Percentiles rank a stretch among this genome's conserved stretches.
Conservation (phyloP, 2,113 vertebrate genomes). For the Monarcha castaneiventris region DNA sequence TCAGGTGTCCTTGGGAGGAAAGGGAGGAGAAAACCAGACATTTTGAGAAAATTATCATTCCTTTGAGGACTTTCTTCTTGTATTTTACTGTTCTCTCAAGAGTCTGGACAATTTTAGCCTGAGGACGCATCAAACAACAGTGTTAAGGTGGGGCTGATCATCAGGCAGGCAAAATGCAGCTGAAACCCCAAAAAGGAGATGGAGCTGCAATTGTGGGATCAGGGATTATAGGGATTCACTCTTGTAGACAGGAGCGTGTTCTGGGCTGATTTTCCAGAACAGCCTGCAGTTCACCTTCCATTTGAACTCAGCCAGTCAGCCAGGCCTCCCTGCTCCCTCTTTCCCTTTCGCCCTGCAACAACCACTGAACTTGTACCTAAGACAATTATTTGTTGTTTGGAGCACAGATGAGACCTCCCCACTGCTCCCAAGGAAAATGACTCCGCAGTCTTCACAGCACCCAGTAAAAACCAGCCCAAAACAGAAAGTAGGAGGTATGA, state of each 20-base stretch:
- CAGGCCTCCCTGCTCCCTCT: background rate
- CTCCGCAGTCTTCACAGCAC: background rate
- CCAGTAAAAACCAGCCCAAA: background rate
- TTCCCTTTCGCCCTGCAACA: fast-evolving
- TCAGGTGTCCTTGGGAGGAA: constrained; percentile 68
- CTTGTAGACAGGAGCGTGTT: background rate
- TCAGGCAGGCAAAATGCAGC: background rate
- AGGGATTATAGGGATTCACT: background rate
- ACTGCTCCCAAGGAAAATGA: background rate
- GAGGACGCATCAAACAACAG: background rate
- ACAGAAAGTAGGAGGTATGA: background rate
- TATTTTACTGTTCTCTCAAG: background rate
- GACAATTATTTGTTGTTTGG: background rate
- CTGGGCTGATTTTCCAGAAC: background rate
- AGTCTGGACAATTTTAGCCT: background rate
- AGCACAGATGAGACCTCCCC: background rate
- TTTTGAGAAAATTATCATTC: background rate
- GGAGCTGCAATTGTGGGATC: background rate
- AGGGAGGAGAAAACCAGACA: background rate
- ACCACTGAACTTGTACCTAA: background rate
- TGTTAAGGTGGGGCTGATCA: background rate
- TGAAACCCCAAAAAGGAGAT: background rate
- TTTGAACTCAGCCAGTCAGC: background rate
- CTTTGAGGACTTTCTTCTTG: background rate
- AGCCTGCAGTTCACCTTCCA: background rate